Evolutionary conservation across 2,888 invertebrate species (phyloP), one percentile per base, ranked within the genome.

Genomic region (Pachymerium ferrugineum): DNA sequence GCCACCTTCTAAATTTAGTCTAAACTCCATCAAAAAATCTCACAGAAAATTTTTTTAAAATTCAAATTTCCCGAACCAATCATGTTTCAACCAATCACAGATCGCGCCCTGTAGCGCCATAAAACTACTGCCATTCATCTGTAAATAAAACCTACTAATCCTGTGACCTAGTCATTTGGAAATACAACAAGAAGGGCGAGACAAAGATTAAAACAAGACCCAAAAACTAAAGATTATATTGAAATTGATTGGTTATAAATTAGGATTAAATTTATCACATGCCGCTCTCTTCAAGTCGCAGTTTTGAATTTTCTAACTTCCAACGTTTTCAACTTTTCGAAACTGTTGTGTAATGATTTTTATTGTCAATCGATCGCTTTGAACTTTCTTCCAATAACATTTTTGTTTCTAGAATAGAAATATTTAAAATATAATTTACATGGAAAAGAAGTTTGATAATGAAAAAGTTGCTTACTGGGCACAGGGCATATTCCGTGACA

Each of bases 401-500:
- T 77, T 70, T 74, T 79, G 79, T 67, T 78, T 78, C 79, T 79
- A 67, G 25, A 31, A 69, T 14, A 38, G 16, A 73, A 67, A 19
- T 33, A 22, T 67, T 54, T 38, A 47, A 47, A 42, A n/a, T 42
- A 42, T n/a, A 10, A 42, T 42, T 10, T 42, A n/a, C 16, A 42
- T 33, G 5, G 12, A 35, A 25, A 74, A 62, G 19, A 25, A 25
- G n/a, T 31, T 16, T 19, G 4, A 19, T 16, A 38, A 4, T 2
- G 16, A 38, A 12, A 38, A 38, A 10, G 38, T 38, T 38, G 14
- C 16, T 5, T 62, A 62, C 62, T 79, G 94, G 95, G 85, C n/a
- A n/a, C n/a, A n/a, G n/a, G n/a, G n/a, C 95, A 95, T 78, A 93
- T 86, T 76, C 95, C 95, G 82, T 95, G 95, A 82, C 95, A 95